phyloP scores from a whole-genome alignment of 2,113 vertebrate genomes.

The Mixornis gularis region DNA sequence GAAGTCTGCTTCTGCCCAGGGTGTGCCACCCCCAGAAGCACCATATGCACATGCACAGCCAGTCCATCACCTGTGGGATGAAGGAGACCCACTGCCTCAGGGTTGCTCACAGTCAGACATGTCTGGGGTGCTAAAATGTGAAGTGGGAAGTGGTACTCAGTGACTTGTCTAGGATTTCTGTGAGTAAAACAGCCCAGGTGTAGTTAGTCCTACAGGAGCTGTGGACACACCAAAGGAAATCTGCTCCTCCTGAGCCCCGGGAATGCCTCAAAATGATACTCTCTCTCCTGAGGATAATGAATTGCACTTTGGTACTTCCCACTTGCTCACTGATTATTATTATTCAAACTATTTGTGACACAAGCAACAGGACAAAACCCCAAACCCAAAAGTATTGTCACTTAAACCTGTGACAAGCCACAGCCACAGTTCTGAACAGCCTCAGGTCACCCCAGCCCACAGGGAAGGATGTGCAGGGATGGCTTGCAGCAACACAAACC shows the following conservation, averaged over 20 bases:
- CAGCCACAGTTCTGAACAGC: background rate
- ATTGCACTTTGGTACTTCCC: background rate
- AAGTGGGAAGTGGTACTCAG: background rate
- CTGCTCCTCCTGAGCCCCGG: background rate
- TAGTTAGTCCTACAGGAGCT: background rate
- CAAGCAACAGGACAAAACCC: background rate
- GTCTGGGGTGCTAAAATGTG: background rate
- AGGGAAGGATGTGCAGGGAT: background rate
- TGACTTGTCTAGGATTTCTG: background rate
- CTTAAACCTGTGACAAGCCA: background rate
- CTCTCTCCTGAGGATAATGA: background rate
- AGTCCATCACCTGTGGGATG: background rate
- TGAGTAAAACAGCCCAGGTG: background rate
- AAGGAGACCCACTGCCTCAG: accelerated
- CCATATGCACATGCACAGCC: accelerated
- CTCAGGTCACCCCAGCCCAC: background rate
- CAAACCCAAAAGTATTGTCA: background rate
- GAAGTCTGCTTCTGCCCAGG: background rate
- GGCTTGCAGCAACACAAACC: background rate
- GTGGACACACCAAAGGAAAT: background rate
- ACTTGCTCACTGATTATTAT: background rate
- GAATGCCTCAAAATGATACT: background rate
- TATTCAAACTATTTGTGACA: background rate
- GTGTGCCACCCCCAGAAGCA: background rate
- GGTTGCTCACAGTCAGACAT: background rate